Base-by-base conservation (phyloP, 2,888 invertebrate species). In the Caenorhabditis imperialis region DNA sequence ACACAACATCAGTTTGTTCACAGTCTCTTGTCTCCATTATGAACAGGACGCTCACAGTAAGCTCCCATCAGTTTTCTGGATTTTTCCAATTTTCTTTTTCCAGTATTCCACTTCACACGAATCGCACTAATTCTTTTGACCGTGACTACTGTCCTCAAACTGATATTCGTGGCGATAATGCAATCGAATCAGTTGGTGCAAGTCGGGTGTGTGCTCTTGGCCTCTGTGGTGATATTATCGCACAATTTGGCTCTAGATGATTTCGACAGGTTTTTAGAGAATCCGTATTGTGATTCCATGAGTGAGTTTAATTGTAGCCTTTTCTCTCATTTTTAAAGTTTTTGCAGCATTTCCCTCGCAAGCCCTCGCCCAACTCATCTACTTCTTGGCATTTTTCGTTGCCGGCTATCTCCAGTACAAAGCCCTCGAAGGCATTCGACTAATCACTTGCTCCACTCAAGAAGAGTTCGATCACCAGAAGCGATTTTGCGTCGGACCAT, bases 11-110 rank as follows among this genome's bases (percentile, higher is more conserved):
- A 47, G 50, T 14, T 30, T 71, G 12, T 71, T 57, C 18, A 16
- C 27, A 2, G 25, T 71, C 44, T 57, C 48, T 25, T 61, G 62
- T 30, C 20, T 71, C n/a, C 71, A 71, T 7, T 62, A 61, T 14
- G 71, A 71, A n/a, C 71, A 71, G 38, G 71, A 71, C 27, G 50
- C 61, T 8, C 61, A 71, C 42, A 10, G 71, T 71, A 38, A 50
- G 54, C 23, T 3, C 14, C 10, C 27, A 6, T 16, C 7, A 1
- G 1, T n/a, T 14, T 30, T 22, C 25, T 20, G 3, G 18, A 12
- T 3, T 40, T 42, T 33, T 42, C 35, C 14, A 25, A 25, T 37
- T 25, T 6, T 23, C 10, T 4, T 16, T 1, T 71, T 71, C 48
- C 51, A 71, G 71, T 71, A 14, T 51, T 71, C 18, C 47, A 71